These are phyloP conservation scores for Silurus asotus DNA, from an alignment of 2,113 vertebrate species.

Conservation along the genomic window DNA sequence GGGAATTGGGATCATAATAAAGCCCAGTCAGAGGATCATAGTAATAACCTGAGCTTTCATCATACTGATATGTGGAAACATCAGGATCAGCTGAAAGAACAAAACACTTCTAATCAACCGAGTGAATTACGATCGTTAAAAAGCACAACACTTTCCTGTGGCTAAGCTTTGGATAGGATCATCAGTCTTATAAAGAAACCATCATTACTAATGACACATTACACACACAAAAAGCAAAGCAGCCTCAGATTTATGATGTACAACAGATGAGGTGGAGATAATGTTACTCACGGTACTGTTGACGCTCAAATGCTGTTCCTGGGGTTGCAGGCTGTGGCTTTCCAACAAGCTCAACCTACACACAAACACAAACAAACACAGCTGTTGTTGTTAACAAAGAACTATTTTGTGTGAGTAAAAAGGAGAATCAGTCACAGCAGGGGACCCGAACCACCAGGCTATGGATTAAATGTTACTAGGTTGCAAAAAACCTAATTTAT, in stretches of 20 bases:
- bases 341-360: constrained; percentile 70
- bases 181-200: not conserved
- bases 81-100: constrained; percentile 80
- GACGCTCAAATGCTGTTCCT: constrained; percentile 70
- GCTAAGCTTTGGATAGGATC: not conserved
- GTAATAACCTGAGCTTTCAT: constrained; percentile 86
- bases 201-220: not conserved
- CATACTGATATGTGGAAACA: constrained; percentile 88
- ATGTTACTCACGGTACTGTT: constrained; percentile 73
- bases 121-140: not conserved
- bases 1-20: constrained; percentile 87
- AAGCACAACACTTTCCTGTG: not conserved
- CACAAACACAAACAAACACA: constrained; percentile 15
- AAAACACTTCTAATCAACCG: constrained; percentile 6
- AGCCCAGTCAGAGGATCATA: constrained; percentile 87
- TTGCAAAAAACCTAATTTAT: too few relatives aligned
- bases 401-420: not conserved
- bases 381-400: too few relatives aligned
- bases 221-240: not conserved
- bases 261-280: not conserved
- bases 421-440: too few relatives aligned
- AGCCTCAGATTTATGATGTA: not conserved
- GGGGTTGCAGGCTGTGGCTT: constrained; percentile 74
- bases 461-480: too few relatives aligned
- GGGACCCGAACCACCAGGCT: too few relatives aligned